Evolutionary conservation across 2,888 invertebrate species (phyloP).

Genomic region (Ommatoiulus sabulosus): DNA sequence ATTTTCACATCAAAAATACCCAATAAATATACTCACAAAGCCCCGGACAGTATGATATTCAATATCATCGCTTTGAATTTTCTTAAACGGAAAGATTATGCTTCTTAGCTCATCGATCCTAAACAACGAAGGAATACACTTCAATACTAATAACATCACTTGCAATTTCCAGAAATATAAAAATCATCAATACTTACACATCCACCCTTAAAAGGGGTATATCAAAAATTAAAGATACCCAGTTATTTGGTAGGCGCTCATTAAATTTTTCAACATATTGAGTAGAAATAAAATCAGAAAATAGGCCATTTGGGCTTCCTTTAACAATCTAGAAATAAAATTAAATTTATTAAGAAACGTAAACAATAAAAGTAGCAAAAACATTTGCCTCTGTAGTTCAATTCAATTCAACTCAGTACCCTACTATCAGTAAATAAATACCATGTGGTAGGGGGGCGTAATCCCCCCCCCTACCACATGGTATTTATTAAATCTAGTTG

Average conservation of each 20-base stretch:
- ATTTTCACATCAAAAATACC: too few relatives aligned
- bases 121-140: background rate
- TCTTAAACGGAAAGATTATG: constrained; percentile 15
- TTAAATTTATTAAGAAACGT: background rate
- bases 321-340: constrained; percentile 18
- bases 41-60: constrained; percentile 20
- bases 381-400: too few relatives aligned
- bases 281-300: background rate
- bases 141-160: background rate
- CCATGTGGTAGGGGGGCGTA: too few relatives aligned
- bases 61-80: background rate
- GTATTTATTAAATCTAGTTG: too few relatives aligned
- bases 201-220: background rate
- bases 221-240: background rate
- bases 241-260: constrained; percentile 44
- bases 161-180: background rate
- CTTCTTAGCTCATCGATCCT: constrained; percentile 41
- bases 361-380: background rate
- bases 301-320: constrained; percentile 25
- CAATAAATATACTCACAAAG: constrained; percentile 32
- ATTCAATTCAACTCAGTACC: too few relatives aligned
- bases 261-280: constrained; percentile 15
- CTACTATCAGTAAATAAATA: too few relatives aligned
- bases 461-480: too few relatives aligned
- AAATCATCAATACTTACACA: background rate